These are phyloP conservation scores for Onchidella celtica DNA, from an alignment of 2,888 invertebrate genomes.

Conservation along the genomic window DNA sequence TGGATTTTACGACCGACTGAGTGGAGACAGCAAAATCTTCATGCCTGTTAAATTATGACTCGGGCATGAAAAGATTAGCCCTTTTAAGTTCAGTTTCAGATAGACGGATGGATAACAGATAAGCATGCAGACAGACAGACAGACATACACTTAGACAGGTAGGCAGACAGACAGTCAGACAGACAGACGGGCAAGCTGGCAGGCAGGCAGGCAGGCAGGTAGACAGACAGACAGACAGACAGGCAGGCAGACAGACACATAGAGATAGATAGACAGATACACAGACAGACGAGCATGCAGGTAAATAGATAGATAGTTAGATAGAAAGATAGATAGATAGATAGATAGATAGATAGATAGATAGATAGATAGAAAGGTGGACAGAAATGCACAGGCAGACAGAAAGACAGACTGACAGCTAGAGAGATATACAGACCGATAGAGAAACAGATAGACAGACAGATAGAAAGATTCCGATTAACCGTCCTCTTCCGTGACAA, in stretches of 20 bases:
- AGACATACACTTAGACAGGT: neutral
- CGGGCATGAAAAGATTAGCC: no score
- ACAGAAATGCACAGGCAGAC: neutral
- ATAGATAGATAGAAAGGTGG: neutral
- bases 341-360: neutral
- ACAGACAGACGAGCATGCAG: neutral
- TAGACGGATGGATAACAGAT: no score
- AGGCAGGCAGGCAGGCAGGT: neutral
- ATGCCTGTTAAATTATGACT: no score
- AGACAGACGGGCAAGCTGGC: neutral
- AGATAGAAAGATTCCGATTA: no score
- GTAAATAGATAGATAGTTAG: constrained; percentile 11
- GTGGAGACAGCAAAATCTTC: no score
- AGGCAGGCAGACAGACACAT: neutral
- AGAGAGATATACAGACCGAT: neutral
- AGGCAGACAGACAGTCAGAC: neutral
- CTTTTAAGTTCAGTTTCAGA: no score
- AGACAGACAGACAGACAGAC: neutral
- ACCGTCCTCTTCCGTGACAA: no score
- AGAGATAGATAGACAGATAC: neutral
- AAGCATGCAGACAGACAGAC: neutral
- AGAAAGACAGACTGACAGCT: neutral
- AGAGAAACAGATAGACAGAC: neutral
- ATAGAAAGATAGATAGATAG: constrained; percentile 23
- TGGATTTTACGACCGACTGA: no score